phyloP scores from a whole-genome alignment of 2,113 vertebrate species.

The Petaurus breviceps region DNA sequence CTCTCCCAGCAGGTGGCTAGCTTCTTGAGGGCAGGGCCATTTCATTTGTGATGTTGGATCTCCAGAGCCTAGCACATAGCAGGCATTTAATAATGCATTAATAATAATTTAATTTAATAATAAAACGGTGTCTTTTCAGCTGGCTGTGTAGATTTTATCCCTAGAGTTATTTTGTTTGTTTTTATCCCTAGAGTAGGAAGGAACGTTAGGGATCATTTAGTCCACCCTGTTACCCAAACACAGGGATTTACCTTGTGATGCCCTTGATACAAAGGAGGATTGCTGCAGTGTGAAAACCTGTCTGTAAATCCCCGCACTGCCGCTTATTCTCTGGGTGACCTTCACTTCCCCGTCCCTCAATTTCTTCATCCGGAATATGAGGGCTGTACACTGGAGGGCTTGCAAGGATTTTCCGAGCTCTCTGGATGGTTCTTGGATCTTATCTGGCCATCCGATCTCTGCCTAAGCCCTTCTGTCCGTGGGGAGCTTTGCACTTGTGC shows the following conservation, averaged over 20 bases:
- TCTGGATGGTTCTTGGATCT: neutral
- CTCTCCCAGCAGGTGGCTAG: neutral
- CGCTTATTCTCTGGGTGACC: neutral
- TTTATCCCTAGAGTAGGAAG: neutral
- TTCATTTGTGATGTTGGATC: neutral
- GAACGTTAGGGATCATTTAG: neutral
- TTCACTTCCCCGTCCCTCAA: neutral
- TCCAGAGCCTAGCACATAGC: neutral
- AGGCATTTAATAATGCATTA: neutral
- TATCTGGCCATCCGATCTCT: neutral
- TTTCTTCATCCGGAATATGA: neutral
- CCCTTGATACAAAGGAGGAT: neutral
- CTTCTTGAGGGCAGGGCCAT: neutral
- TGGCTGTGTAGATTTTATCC: neutral
- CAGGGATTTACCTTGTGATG: too few relatives aligned
- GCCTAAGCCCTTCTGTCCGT: neutral
- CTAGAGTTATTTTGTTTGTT: too few relatives aligned
- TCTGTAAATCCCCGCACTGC: neutral
- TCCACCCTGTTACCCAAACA: neutral
- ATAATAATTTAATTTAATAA: too few relatives aligned
- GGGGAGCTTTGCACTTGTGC: too few relatives aligned
- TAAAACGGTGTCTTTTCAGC: neutral
- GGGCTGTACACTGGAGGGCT: neutral
- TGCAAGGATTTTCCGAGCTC: neutral
- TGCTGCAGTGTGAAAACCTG: neutral